These are phyloP conservation scores for Epizoanthus illoricatus DNA, from an alignment of 92 coral and sea anemone species.

Conservation along the genomic window DNA sequence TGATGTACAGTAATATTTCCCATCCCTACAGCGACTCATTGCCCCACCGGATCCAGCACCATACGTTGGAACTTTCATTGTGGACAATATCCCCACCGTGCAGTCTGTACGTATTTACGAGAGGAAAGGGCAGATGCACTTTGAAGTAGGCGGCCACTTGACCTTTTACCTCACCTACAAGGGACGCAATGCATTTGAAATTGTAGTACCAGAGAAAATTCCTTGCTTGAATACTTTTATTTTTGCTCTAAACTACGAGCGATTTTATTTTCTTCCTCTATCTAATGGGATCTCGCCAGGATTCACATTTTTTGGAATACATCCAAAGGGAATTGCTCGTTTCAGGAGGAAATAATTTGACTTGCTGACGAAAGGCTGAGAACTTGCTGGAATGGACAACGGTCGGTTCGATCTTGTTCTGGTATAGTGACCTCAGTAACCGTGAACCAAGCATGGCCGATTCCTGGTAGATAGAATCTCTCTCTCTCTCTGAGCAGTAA, in stretches of 20 bases:
- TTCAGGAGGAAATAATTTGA: slow-evolving; percentile 17
- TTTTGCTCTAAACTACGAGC: slow-evolving; percentile 12
- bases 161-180: slow-evolving; percentile 31
- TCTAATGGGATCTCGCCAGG: slow-evolving; percentile 30
- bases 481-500: too few species aligned
- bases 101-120: slow-evolving; percentile 14
- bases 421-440: too few species aligned
- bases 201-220: background rate
- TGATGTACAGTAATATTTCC: background rate
- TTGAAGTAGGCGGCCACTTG: background rate
- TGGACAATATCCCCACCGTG: slow-evolving; percentile 26
- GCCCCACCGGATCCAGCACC: slow-evolving; percentile 34
- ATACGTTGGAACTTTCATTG: background rate
- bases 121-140: slow-evolving; percentile 27
- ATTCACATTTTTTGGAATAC: slow-evolving; percentile 37
- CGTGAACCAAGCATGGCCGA: too few species aligned
- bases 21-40: slow-evolving; percentile 19
- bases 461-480: too few species aligned
- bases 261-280: slow-evolving; percentile 1
- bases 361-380: too few species aligned
- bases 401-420: too few species aligned
- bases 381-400: too few species aligned
- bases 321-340: slow-evolving; percentile 24
- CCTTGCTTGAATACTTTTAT: slow-evolving; percentile 15
- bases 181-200: slow-evolving; percentile 28